Percentiles rank a stretch among this genome's conserved stretches.
phyloP scores from a whole-genome alignment of 2,888 invertebrate genomes.

The Sipha maydis region DNA sequence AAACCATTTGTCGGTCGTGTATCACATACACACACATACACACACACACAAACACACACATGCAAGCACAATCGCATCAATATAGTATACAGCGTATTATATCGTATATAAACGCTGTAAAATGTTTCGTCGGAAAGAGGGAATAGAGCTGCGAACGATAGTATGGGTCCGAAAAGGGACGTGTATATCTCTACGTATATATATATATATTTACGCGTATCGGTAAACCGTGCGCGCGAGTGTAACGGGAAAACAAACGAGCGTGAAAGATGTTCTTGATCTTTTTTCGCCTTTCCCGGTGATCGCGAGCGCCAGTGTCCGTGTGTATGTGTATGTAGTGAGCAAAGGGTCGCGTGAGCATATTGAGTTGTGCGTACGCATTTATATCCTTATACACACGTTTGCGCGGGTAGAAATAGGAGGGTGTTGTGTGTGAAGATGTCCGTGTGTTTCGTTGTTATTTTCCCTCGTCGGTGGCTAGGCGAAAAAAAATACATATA shows the following conservation, averaged over 20 bases:
- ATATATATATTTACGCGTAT: not conserved
- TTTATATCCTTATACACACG: not conserved
- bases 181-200: not conserved
- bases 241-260: conserved; percentile 28
- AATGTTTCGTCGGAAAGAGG: conserved; percentile 12
- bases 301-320: not conserved
- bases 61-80: not conserved
- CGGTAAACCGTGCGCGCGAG: too few species aligned
- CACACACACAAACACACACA: not conserved
- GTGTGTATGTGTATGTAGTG: too few species aligned
- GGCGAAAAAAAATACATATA: conserved; percentile 6
- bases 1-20: conserved; percentile 45
- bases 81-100: not conserved
- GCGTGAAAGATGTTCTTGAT: conserved; percentile 48
- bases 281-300: conserved; percentile 6
- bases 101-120: conserved; percentile 30
- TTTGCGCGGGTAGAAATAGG: not conserved
- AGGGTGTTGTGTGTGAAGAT: not conserved
- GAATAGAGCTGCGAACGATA: not conserved
- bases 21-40: not conserved
- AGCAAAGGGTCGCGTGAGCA: conserved; percentile 52
- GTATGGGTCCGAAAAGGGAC: conserved; percentile 37
- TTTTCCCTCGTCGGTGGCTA: not conserved
- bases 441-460: not conserved
- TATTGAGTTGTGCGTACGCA: conserved; percentile 44